Conservation (phyloP, 1,140 invertebrate species). For the Harpegnathos saltator region DNA sequence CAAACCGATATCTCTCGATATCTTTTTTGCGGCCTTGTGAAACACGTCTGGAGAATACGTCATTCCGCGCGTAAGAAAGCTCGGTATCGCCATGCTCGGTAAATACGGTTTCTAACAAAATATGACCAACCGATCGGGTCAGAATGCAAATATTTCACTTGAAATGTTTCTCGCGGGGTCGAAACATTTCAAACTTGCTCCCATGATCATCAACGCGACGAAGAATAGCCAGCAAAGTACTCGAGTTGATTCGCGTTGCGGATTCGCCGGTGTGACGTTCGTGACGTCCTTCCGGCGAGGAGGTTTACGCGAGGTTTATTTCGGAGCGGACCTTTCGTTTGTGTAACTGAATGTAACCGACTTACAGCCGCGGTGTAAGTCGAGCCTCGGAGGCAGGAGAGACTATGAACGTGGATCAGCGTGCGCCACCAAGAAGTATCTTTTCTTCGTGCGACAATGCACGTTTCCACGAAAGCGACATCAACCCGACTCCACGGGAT, state of each 20-base stretch:
- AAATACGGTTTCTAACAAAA: no score
- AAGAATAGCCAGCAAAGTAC: not conserved
- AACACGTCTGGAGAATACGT: no score
- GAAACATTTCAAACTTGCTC: no score
- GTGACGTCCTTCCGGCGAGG: not conserved
- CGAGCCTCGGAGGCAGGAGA: not conserved
- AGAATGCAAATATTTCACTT: no score
- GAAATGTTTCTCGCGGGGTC: no score
- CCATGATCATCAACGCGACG: not conserved
- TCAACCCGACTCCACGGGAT: constrained; percentile 61
- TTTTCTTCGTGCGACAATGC: constrained; percentile 46
- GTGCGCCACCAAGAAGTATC: not conserved
- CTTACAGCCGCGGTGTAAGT: not conserved
- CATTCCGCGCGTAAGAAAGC: no score
- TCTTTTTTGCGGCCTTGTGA: not conserved
- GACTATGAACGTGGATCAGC: constrained; percentile 28
- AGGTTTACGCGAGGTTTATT: not conserved
- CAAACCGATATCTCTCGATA: not conserved
- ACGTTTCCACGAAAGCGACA: constrained; percentile 64
- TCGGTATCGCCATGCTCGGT: no score
- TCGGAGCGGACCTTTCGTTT: not conserved
- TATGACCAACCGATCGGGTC: no score
- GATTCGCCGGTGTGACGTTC: not conserved
- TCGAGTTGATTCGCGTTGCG: not conserved
- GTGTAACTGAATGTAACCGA: not conserved